Evolutionary conservation across 1,140 invertebrate genomes (phyloP).

Genomic region (Drosophila triauraria): DNA sequence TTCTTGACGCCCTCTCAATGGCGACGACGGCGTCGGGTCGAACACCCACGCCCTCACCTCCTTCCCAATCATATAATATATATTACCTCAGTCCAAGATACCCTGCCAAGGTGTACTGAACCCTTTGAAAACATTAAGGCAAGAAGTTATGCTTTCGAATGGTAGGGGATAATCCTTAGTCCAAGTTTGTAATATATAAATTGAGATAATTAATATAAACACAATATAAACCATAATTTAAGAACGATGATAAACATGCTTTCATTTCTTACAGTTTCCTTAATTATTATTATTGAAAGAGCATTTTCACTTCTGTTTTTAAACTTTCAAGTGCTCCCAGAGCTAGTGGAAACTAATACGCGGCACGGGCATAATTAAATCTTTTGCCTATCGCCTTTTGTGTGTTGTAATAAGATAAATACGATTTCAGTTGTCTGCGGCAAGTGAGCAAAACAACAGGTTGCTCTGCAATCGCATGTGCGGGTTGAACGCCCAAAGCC

Average conservation of each 20-base stretch:
- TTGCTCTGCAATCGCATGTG: slow-evolving; percentile 58
- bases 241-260: no score
- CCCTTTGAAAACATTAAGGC: background rate
- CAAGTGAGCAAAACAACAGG: slow-evolving; percentile 58
- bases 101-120: slow-evolving; percentile 6
- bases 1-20: slow-evolving; percentile 74
- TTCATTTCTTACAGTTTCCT: no score
- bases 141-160: background rate
- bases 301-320: slow-evolving; percentile 2
- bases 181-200: background rate
- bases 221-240: no score
- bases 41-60: slow-evolving; percentile 49
- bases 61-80: background rate
- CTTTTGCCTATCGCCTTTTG: slow-evolving; percentile 61
- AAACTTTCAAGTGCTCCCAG: background rate
- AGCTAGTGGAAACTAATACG: slow-evolving; percentile 57
- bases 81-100: slow-evolving; percentile 4
- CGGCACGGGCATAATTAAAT: slow-evolving; percentile 74
- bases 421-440: slow-evolving; percentile 53
- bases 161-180: background rate
- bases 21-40: slow-evolving; percentile 47
- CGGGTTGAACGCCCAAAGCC: slow-evolving; percentile 74
- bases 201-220: background rate
- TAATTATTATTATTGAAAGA: background rate
- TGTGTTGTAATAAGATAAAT: slow-evolving; percentile 78